phyloP scores from a whole-genome alignment of 2,888 invertebrate genomes.

The Ectemnius lituratus region DNA sequence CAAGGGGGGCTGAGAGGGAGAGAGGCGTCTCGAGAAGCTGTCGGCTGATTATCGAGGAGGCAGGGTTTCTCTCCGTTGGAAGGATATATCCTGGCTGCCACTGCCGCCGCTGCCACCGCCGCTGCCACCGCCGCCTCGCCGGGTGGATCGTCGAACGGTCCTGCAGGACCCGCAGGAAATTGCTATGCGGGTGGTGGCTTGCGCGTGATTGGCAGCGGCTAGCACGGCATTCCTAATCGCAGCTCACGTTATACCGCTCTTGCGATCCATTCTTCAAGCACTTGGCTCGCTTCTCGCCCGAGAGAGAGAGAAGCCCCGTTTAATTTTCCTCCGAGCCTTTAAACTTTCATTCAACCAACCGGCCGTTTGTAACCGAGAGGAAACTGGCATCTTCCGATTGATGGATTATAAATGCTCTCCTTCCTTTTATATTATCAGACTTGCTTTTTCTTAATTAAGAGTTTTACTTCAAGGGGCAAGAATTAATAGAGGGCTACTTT shows the following conservation, averaged over 20 bases:
- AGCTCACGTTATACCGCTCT: slow-evolving; percentile 46
- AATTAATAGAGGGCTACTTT: no score
- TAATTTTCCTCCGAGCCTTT: no score
- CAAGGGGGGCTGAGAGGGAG: background rate
- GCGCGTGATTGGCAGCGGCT: slow-evolving; percentile 68
- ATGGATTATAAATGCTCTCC: no score
- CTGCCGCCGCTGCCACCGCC: no score
- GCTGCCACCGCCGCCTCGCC: background rate
- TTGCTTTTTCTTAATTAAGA: no score
- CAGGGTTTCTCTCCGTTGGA: background rate
- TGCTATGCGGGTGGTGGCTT: slow-evolving; percentile 66
- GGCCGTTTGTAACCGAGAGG: no score
- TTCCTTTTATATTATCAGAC: no score
- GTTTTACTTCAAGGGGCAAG: no score
- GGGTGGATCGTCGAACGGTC: slow-evolving; percentile 36
- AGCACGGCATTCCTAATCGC: slow-evolving; percentile 66
- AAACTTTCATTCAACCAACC: no score
- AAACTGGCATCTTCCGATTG: no score
- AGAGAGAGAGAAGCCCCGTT: no score
- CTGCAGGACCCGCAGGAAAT: slow-evolving; percentile 60
- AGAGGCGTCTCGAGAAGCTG: slow-evolving; percentile 29
- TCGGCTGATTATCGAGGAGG: slow-evolving; percentile 48
- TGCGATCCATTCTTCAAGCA: background rate
- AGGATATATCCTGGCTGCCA: slow-evolving; percentile 25
- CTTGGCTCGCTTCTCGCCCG: no score